Evolutionary conservation across 2,113 vertebrate species (phyloP), one percentile per base, ranked within the genome.

Genomic region (Recurvirostra avosetta): DNA sequence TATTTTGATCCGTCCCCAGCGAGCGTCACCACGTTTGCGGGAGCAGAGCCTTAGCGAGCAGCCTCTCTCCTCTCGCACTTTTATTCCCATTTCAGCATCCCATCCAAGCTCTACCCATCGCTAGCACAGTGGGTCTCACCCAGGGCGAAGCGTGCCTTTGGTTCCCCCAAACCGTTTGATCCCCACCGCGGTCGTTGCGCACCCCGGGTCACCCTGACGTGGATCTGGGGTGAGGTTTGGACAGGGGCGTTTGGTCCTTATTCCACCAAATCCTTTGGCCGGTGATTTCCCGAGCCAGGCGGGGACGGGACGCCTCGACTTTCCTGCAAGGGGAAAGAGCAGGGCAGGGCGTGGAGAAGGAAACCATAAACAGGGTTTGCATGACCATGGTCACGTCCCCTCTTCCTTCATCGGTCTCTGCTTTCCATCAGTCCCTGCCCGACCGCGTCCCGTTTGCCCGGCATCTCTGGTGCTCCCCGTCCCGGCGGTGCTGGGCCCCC

Each of bases 101-200:
- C 0, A 2, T 5, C 65, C 14, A 0, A 6, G 40, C 84, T 67
- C 71, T 71, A 2, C 23, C 26, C 41, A 40, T 8, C 0, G 4
- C 55, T 19, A 8, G 50, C 5, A 0, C 25, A 23, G 43, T 0
- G 2, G 52, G 3, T 47, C 17, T 16, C 12, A 4, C 19, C 0
- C 4, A 65, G 40, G 73, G 18, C 53, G 63, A 15, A 80, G 27
- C 17, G 19, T 7, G 3, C 15, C 10, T 55, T 38, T 3, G 9
- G 4, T 56, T 43, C 11, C 15, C 11, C 36, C 11, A 2, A 21
- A 15, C 20, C 6, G 0, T 40, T 36, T 32, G 30, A 17, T 26
- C 26, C 29, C 17, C 26, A 10, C 5, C 0, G 0, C 15, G 59
- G 5, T 15, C 61, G 1, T 2, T 4, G 13, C 1, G 0, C 10